Percentiles rank a stretch among this genome's conserved stretches.
Evolutionary conservation across 2,888 invertebrate species (phyloP).

Genomic region (Diadromus collaris): DNA sequence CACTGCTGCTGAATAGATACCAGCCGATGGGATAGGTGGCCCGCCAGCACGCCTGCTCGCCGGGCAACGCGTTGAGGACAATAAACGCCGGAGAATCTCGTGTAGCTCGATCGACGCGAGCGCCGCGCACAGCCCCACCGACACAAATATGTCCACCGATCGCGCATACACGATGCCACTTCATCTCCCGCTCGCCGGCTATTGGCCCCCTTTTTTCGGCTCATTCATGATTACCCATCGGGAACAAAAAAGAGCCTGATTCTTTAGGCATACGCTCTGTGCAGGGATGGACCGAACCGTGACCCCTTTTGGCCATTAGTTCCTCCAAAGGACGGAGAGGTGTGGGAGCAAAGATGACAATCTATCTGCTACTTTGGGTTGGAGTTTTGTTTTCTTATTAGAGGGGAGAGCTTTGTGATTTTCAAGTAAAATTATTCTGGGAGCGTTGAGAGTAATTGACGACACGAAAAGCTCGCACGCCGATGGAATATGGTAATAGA

Average conservation of each 20-base stretch:
- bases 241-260: neutral
- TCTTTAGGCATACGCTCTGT: neutral
- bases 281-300: neutral
- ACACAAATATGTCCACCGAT: constrained; percentile 41
- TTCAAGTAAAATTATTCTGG: neutral
- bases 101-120: constrained; percentile 79
- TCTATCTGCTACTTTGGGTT: neutral
- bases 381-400: neutral
- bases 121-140: constrained; percentile 74
- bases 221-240: neutral
- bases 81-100: constrained; percentile 72
- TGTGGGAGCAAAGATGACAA: neutral
- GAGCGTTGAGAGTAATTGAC: constrained; percentile 42
- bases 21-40: constrained; percentile 1
- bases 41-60: constrained; percentile 42
- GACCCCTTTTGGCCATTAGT: neutral
- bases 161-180: neutral
- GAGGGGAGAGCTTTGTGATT: neutral
- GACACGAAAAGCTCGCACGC: constrained; percentile 41
- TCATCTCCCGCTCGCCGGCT: neutral
- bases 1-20: constrained; percentile 12
- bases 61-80: constrained; percentile 60
- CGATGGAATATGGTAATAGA: constrained; percentile 50
- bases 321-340: neutral
- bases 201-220: neutral